These are phyloP conservation scores for Limenitis camilla DNA, from an alignment of 2,888 invertebrate genomes.

Conservation along the genomic window DNA sequence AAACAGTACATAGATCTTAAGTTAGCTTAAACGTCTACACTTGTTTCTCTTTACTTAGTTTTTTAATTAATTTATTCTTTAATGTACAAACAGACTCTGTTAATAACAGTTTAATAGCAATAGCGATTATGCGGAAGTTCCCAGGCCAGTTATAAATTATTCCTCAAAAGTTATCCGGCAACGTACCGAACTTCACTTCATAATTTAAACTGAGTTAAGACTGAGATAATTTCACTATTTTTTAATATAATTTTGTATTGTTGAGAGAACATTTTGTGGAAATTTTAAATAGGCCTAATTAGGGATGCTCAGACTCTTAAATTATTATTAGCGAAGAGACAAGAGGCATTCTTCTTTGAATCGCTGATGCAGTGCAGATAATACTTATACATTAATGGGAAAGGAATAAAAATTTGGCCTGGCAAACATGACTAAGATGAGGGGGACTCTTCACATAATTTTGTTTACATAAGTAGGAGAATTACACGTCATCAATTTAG, in stretches of 20 bases:
- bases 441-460: no score
- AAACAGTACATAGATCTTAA: not conserved
- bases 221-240: constrained; percentile 13
- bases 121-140: constrained; percentile 15
- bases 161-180: constrained; percentile 16
- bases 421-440: no score
- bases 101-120: constrained; percentile 18
- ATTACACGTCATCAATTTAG: no score
- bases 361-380: no score
- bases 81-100: constrained; percentile 1
- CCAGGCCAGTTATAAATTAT: constrained; percentile 21
- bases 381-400: no score
- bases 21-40: not conserved
- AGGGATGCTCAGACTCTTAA: no score
- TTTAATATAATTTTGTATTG: constrained; percentile 5
- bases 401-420: no score
- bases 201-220: constrained; percentile 24
- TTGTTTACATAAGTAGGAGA: no score
- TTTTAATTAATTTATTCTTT: not conserved
- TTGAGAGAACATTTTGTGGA: not conserved
- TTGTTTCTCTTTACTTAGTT: not conserved
- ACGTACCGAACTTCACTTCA: constrained; percentile 16
- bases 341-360: no score
- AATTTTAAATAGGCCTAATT: no score
- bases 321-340: no score